These are phyloP conservation scores for Pocota personata DNA, from an alignment of 2,888 invertebrate genomes.

Conservation along the genomic window DNA sequence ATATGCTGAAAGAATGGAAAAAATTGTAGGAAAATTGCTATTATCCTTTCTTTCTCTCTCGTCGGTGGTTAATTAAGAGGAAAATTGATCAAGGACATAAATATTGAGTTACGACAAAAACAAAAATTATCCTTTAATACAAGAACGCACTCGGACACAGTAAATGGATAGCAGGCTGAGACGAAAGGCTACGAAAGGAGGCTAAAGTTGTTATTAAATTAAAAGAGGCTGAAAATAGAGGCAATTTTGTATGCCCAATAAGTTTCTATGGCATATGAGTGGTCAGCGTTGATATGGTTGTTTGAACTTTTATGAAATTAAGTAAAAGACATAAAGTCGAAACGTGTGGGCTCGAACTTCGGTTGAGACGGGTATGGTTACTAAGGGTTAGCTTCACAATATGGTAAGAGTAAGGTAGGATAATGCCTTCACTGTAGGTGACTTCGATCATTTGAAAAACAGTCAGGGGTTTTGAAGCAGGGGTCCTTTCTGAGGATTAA, in stretches of 20 bases:
- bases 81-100: conserved; percentile 66
- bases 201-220: conserved; percentile 37
- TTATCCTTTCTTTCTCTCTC: conserved; percentile 8
- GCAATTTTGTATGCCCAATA: conserved; percentile 21
- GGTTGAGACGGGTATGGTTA: neutral
- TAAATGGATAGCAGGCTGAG: neutral
- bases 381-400: too few relatives aligned
- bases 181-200: neutral
- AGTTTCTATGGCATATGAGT: conserved; percentile 37
- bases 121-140: neutral
- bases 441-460: too few relatives aligned
- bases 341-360: neutral
- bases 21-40: conserved; percentile 16
- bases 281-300: conserved; percentile 20
- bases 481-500: neutral
- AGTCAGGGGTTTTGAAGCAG: too few relatives aligned
- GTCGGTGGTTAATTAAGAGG: conserved; percentile 61
- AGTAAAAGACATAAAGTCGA: conserved; percentile 11
- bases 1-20: conserved; percentile 4
- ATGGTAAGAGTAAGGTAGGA: too few relatives aligned
- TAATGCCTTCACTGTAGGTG: too few relatives aligned
- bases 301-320: conserved; percentile 20
- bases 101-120: conserved; percentile 54
- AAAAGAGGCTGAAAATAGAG: conserved; percentile 2
- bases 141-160: neutral